These are phyloP conservation scores for Heteractis magnifica DNA, from an alignment of 92 coral and sea anemone species.

Conservation along the genomic window DNA sequence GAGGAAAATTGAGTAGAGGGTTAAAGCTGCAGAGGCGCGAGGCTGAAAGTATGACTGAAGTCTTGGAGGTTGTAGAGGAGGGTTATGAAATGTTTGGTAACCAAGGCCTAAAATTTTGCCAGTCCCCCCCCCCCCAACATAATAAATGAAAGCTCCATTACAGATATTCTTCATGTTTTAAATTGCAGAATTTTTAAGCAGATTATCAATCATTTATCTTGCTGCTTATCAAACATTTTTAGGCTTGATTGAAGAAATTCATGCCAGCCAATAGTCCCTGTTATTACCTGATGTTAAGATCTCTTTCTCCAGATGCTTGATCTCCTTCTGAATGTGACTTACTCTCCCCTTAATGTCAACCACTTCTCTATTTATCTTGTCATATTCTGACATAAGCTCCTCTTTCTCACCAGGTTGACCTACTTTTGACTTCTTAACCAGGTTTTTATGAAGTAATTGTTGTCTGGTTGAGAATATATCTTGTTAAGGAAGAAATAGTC, in stretches of 20 bases:
- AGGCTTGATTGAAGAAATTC: too few relatives aligned
- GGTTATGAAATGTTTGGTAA: too few relatives aligned
- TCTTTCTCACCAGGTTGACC: slow-evolving; percentile 41
- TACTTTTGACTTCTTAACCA: slow-evolving; percentile 25
- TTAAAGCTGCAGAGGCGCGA: too few relatives aligned
- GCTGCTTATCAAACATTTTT: background rate
- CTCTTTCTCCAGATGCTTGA: slow-evolving; percentile 71
- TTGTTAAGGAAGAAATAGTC: too few relatives aligned
- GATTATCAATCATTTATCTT: background rate
- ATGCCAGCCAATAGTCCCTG: background rate
- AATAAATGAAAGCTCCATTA: too few relatives aligned
- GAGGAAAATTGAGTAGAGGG: too few relatives aligned
- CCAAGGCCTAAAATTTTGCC: too few relatives aligned
- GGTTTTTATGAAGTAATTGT: slow-evolving; percentile 50
- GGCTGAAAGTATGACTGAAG: too few relatives aligned
- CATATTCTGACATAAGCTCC: slow-evolving; percentile 37
- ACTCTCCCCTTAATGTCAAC: slow-evolving; percentile 59
- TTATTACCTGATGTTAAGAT: slow-evolving; percentile 71
- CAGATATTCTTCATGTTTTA: too few relatives aligned
- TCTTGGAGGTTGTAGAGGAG: too few relatives aligned
- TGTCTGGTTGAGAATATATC: slow-evolving; percentile 32
- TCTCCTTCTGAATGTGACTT: slow-evolving; percentile 71
- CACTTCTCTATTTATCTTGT: slow-evolving; percentile 44
- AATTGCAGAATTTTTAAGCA: too few relatives aligned
- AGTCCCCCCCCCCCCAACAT: too few relatives aligned